A percentile compares a stretch with the other conserved stretches of the same genome.
Evolutionary conservation across 2,113 vertebrate species (phyloP).

Genomic region (Nycticorax nycticorax): DNA sequence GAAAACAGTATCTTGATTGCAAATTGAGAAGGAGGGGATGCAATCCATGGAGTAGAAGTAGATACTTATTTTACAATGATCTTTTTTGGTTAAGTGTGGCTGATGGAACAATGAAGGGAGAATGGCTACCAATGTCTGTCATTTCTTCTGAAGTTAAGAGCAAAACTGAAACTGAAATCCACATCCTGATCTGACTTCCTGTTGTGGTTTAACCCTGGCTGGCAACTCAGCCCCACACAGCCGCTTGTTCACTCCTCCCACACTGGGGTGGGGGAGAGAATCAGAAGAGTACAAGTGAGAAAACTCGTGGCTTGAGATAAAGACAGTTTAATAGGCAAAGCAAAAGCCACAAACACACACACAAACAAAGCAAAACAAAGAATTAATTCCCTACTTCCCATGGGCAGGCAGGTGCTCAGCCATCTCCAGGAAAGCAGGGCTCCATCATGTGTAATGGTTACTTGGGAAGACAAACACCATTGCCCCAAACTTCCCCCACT

Average conservation of each 20-base stretch:
- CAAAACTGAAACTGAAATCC: neutral
- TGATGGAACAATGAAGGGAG: neutral
- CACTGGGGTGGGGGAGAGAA: neutral
- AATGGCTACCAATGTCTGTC: neutral
- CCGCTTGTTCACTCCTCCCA: fast-evolving
- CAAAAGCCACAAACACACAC: fast-evolving
- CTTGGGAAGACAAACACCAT: neutral
- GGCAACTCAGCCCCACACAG: neutral
- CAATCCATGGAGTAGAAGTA: neutral
- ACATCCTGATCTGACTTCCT: neutral
- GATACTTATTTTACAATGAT: neutral
- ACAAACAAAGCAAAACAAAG: neutral
- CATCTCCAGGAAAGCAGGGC: neutral
- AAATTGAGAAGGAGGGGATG: neutral
- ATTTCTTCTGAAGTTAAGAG: neutral
- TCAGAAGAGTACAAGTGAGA: no score
- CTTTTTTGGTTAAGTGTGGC: neutral
- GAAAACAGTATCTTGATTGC: neutral
- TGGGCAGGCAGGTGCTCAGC: neutral
- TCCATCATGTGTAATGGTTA: neutral
- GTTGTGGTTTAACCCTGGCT: neutral
- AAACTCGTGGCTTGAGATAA: neutral
- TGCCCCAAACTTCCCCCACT: neutral
- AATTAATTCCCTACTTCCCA: neutral
- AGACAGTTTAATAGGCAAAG: neutral